These are phyloP conservation scores for Cyanistes caeruleus DNA, from an alignment of 2,113 vertebrate genomes.

Conservation along the genomic window DNA sequence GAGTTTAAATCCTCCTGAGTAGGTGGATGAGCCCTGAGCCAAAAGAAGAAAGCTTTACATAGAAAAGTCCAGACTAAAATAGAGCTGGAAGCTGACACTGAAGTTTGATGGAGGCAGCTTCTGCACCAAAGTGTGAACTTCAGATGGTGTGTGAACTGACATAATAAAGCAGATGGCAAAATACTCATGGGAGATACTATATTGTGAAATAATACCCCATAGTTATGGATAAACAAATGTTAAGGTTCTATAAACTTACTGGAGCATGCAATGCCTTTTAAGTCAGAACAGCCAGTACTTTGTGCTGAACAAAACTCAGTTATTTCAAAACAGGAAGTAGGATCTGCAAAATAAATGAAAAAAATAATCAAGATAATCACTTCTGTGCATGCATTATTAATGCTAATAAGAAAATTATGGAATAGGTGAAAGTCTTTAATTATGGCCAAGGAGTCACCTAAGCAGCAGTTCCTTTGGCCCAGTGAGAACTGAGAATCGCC, in stretches of 20 bases:
- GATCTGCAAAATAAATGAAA: constrained; percentile 44
- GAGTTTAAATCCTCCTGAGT: neutral
- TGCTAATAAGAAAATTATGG: neutral
- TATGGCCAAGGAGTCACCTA: neutral
- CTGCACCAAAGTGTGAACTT: neutral
- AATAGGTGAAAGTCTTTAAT: neutral
- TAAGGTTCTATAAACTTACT: constrained; percentile 42
- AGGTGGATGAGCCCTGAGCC: neutral
- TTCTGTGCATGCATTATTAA: neutral
- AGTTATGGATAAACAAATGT: neutral
- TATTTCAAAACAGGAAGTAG: neutral
- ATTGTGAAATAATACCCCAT: neutral
- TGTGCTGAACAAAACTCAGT: constrained; percentile 3
- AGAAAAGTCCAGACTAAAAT: neutral
- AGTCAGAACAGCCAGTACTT: neutral
- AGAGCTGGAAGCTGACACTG: constrained; percentile 11
- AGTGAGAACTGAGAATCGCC: neutral
- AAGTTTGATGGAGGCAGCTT: neutral
- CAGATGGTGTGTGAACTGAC: neutral
- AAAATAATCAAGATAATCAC: neutral
- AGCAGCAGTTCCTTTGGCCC: neutral
- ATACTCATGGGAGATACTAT: neutral
- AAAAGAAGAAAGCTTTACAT: neutral
- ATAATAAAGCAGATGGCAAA: neutral
- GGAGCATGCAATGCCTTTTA: neutral